Conservation (phyloP, 2,113 vertebrate species). For the Daboia siamensis region DNA sequence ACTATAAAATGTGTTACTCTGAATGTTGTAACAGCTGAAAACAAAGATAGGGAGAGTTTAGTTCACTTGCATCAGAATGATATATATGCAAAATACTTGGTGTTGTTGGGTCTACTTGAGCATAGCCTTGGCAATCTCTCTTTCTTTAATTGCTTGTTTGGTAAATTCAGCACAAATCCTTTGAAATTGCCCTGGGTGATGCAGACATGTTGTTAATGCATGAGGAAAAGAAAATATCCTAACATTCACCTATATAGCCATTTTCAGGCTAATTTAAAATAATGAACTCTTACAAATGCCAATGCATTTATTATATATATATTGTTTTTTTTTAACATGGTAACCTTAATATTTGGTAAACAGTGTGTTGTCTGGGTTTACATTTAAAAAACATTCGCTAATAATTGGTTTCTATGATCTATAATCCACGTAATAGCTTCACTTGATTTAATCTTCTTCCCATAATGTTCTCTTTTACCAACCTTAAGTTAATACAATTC, state of each 20-base stretch:
- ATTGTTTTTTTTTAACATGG: too few species aligned
- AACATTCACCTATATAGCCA: conserved; percentile 2
- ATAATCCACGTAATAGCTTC: too few species aligned
- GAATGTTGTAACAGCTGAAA: not conserved
- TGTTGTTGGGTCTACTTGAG: not conserved
- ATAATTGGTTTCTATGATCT: too few species aligned
- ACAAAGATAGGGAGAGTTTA: not conserved
- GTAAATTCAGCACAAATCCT: not conserved
- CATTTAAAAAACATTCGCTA: too few species aligned
- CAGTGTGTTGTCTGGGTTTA: too few species aligned
- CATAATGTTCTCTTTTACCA: too few species aligned
- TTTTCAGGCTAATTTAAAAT: conserved; percentile 33
- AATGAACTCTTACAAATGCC: conserved; percentile 29
- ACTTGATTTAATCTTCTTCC: too few species aligned
- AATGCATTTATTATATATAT: too few species aligned
- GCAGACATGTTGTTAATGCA: conserved; percentile 19
- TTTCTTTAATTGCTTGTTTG: not conserved
- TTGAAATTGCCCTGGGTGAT: conserved; percentile 9
- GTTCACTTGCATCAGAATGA: not conserved
- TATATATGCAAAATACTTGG: not conserved
- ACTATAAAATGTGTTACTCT: not conserved
- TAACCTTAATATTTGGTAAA: too few species aligned
- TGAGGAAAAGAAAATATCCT: not conserved
- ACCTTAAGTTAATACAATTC: too few species aligned
- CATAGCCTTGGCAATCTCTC: not conserved